Evolutionary conservation across 2,113 vertebrate species (phyloP).

Genomic region (Mesitornis unicolor): DNA sequence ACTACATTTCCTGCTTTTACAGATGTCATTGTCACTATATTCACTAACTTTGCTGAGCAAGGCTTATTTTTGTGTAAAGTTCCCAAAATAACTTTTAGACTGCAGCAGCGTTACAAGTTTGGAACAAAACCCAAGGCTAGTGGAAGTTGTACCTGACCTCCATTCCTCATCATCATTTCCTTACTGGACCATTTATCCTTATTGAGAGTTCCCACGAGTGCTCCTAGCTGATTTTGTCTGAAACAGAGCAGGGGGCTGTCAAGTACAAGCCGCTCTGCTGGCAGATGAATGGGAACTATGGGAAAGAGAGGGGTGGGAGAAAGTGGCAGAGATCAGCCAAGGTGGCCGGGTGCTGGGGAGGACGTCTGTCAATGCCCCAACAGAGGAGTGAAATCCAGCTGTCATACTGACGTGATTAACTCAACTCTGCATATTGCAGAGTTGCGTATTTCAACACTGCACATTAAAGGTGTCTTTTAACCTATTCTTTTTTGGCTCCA

Average conservation of each 20-base stretch:
- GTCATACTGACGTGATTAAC: not conserved
- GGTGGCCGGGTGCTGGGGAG: not conserved
- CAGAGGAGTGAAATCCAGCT: not conserved
- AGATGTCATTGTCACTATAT: not conserved
- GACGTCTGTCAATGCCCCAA: not conserved
- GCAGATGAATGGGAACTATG: not conserved
- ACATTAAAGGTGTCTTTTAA: not conserved
- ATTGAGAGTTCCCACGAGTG: not conserved
- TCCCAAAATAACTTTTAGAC: not conserved
- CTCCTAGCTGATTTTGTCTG: not conserved
- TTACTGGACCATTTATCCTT: not conserved
- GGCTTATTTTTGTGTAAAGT: not conserved
- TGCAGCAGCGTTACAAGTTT: not conserved
- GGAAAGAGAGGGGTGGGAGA: not conserved
- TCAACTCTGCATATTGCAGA: no score
- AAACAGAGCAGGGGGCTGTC: not conserved
- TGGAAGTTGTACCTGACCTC: not conserved
- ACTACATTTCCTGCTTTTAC: not conserved
- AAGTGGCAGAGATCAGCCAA: not conserved
- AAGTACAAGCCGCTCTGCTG: not conserved
- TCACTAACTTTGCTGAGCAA: slow-evolving; percentile 10
- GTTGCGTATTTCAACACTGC: no score
- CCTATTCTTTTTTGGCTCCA: not conserved
- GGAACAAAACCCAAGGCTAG: not conserved
- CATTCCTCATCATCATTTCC: not conserved